Conservation (phyloP, 2,113 vertebrate genomes). For the Cairina moschata region DNA sequence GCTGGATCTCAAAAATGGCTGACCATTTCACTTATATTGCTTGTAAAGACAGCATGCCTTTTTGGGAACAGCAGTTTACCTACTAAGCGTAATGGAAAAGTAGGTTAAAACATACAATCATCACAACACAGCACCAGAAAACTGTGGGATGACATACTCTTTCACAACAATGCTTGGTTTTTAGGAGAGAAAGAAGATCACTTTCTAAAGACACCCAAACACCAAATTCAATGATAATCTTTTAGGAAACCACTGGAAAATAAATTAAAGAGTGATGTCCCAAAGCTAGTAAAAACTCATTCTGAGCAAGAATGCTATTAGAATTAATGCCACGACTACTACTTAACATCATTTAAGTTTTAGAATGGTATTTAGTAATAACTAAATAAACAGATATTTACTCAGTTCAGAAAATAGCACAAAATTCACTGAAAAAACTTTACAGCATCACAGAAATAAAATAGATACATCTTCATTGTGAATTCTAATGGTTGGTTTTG, state of each 20-base stretch:
- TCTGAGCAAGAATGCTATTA: not conserved
- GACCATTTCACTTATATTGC: not conserved
- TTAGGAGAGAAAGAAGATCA: not conserved
- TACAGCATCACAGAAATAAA: not conserved
- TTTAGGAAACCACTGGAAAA: not conserved
- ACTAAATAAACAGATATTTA: not conserved
- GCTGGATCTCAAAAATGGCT: not conserved
- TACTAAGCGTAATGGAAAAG: not conserved
- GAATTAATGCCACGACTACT: not conserved
- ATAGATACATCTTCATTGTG: not conserved
- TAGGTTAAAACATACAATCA: not conserved
- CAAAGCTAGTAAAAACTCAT: not conserved
- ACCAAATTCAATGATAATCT: not conserved
- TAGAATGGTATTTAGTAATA: not conserved
- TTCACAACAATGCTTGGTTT: not conserved
- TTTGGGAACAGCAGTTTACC: not conserved
- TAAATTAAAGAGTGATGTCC: not conserved
- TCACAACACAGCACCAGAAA: not conserved
- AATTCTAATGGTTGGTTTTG: not conserved
- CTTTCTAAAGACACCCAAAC: not conserved
- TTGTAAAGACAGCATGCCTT: not conserved
- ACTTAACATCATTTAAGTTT: not conserved
- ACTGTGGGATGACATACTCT: rapidly evolving
- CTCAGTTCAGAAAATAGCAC: not conserved
- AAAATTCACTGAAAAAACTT: not conserved